Percentiles rank a stretch among this genome's conserved stretches.
Evolutionary conservation across 2,888 invertebrate genomes (phyloP).

Genomic region (Empis livida): DNA sequence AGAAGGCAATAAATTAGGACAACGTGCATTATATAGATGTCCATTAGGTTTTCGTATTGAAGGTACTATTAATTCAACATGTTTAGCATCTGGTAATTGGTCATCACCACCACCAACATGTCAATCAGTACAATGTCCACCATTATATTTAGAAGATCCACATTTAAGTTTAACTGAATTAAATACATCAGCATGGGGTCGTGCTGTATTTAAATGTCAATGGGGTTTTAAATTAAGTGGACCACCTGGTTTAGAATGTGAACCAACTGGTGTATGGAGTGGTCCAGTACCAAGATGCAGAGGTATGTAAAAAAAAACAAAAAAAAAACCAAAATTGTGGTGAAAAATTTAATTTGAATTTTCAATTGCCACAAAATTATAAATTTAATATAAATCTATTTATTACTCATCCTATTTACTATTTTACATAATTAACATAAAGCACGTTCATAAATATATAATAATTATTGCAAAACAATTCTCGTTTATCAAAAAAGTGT

Average conservation of each 20-base stretch:
- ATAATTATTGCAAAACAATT: too few relatives aligned
- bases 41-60: constrained; percentile 65
- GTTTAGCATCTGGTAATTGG: constrained; percentile 75
- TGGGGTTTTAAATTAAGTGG: constrained; percentile 72
- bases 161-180: constrained; percentile 63
- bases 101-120: constrained; percentile 61
- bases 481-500: too few relatives aligned
- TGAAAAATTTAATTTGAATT: too few relatives aligned
- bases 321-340: too few relatives aligned
- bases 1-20: constrained; percentile 67
- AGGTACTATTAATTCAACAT: constrained; percentile 65
- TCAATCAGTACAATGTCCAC: constrained; percentile 65
- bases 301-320: constrained; percentile 40
- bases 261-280: constrained; percentile 67
- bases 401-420: too few relatives aligned
- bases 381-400: background rate
- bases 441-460: too few relatives aligned
- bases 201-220: constrained; percentile 68
- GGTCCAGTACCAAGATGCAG: constrained; percentile 61
- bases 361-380: too few relatives aligned
- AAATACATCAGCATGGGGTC: constrained; percentile 69
- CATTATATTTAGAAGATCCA: constrained; percentile 51
- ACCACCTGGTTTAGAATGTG: constrained; percentile 65
- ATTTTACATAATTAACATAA: too few relatives aligned
- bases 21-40: constrained; percentile 51